Percentiles rank a stretch among this genome's conserved stretches.
phyloP scores from a whole-genome alignment of 1,140 invertebrate genomes.

The Heliconius melpomene region DNA sequence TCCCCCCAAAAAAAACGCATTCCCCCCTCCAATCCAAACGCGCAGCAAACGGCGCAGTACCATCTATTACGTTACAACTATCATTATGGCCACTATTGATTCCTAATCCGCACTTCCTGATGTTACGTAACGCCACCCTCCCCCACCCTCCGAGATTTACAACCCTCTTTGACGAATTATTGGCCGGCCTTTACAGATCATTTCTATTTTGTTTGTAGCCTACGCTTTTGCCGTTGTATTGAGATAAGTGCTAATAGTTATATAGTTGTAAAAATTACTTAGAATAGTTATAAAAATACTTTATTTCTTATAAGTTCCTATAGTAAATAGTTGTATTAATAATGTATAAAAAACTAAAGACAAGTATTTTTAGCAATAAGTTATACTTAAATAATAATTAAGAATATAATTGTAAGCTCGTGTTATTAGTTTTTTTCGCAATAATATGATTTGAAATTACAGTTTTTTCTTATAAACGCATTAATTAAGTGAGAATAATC shows the following conservation, averaged over 20 bases:
- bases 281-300: neutral
- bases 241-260: neutral
- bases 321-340: too few relatives aligned
- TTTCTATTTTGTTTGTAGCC: conserved; percentile 48
- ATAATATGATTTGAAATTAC: neutral
- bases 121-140: conserved; percentile 68
- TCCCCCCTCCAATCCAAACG: conserved; percentile 20
- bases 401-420: neutral
- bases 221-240: neutral
- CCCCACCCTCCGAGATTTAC: conserved; percentile 60
- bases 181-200: conserved; percentile 58
- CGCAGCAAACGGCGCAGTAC: conserved; percentile 65
- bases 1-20: neutral
- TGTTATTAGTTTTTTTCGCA: neutral
- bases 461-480: neutral
- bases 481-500: too few relatives aligned
- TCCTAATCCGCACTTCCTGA: conserved; percentile 80
- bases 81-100: conserved; percentile 80
- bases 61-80: conserved; percentile 75
- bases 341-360: too few relatives aligned
- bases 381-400: too few relatives aligned
- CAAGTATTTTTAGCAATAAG: too few relatives aligned
- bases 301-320: neutral
- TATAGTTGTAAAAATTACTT: too few relatives aligned
- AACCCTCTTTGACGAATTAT: conserved; percentile 72